Percentiles rank a stretch among this genome's conserved stretches.
Evolutionary conservation across 2,797 vertebrate species (phyloP).

Genomic region (Hemitrygon akajei): DNA sequence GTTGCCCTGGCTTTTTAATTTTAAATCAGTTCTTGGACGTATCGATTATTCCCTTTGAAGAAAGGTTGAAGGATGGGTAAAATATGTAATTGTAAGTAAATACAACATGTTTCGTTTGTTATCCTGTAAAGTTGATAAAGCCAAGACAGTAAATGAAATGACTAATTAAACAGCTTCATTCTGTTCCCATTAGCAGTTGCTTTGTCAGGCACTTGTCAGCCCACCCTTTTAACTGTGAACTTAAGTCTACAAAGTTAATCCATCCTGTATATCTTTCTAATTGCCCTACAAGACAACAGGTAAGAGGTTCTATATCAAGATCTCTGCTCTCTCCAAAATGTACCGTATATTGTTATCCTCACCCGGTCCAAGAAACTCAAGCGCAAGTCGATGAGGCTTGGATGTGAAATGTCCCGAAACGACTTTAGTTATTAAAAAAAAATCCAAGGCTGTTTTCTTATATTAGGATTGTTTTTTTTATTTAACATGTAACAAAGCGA

Average conservation of each 20-base stretch:
- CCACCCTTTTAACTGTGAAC: constrained; percentile 52
- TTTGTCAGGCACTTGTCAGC: constrained; percentile 55
- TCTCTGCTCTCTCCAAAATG: background rate
- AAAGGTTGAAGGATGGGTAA: background rate
- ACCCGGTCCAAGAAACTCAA: background rate
- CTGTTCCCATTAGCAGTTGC: constrained; percentile 52
- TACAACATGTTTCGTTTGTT: constrained; percentile 16
- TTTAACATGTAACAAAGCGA: background rate
- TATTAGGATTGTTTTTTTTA: constrained; percentile 20
- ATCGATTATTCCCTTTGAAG: background rate
- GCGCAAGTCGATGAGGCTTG: background rate
- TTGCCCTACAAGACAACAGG: constrained; percentile 63
- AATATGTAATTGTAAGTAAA: constrained; percentile 2
- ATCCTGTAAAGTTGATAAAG: constrained; percentile 34
- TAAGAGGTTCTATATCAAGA: background rate
- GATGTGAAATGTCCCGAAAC: background rate
- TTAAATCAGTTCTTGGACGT: background rate
- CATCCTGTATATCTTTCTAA: constrained; percentile 66
- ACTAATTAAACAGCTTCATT: constrained; percentile 64
- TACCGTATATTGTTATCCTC: background rate
- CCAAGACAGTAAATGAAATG: constrained; percentile 51
- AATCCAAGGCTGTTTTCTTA: background rate
- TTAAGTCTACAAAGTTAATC: constrained; percentile 54
- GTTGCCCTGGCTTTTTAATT: background rate
- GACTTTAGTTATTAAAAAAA: background rate